Evolutionary conservation across 2,888 invertebrate genomes (phyloP).

Genomic region (Leucoma salicis): DNA sequence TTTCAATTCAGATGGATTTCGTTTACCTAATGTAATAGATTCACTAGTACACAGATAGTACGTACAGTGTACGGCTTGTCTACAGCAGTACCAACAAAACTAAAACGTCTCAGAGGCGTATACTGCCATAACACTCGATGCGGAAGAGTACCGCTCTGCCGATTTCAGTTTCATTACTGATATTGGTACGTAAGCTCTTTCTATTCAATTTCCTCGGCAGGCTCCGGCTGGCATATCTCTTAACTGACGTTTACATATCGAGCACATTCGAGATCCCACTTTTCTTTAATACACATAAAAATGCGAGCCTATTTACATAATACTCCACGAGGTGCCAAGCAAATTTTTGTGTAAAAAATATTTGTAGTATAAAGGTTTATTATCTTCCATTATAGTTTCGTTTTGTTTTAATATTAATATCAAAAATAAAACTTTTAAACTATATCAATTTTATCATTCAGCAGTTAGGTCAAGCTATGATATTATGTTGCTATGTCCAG

Average conservation of each 20-base stretch:
- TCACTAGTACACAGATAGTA: too few species aligned
- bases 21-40: background rate
- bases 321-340: too few species aligned
- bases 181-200: conserved; percentile 49
- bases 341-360: too few species aligned
- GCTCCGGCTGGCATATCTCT: conserved; percentile 29
- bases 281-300: conserved; percentile 9
- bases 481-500: too few species aligned
- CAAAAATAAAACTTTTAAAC: too few species aligned
- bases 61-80: background rate
- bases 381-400: too few species aligned
- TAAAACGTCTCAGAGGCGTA: background rate
- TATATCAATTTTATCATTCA: too few species aligned
- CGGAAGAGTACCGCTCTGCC: conserved; percentile 25
- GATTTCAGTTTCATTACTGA: conserved; percentile 45
- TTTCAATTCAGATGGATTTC: background rate
- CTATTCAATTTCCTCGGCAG: conserved; percentile 50
- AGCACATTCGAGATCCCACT: conserved; percentile 20
- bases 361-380: too few species aligned
- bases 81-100: background rate
- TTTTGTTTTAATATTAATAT: too few species aligned
- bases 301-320: conserved; percentile 15
- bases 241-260: conserved; percentile 32
- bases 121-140: background rate
- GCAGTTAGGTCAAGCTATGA: too few species aligned